Evolutionary conservation across 2,113 vertebrate species (phyloP).

Genomic region (Meleagris gallopavo): DNA sequence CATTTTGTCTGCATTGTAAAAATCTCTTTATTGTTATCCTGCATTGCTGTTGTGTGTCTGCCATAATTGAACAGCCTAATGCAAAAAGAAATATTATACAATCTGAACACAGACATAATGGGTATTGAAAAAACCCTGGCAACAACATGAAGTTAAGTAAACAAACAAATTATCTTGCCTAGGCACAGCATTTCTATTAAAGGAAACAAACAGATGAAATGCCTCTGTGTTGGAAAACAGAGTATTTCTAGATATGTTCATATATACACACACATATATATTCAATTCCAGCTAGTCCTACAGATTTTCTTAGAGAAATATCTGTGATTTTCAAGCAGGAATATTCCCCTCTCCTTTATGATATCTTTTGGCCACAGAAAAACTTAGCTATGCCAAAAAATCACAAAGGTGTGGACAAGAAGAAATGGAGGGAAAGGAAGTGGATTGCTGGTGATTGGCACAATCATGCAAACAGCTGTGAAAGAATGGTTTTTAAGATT

Average conservation of each 20-base stretch:
- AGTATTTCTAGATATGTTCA: not conserved
- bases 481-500: constrained; percentile 35
- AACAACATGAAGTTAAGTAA: constrained; percentile 42
- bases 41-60: not conserved
- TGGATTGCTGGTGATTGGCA: not conserved
- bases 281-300: not conserved
- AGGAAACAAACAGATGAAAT: not conserved
- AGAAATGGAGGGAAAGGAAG: not conserved
- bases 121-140: constrained; percentile 23
- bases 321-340: not conserved
- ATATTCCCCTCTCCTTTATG: constrained; percentile 8
- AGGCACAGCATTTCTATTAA: constrained; percentile 26
- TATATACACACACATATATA: not conserved
- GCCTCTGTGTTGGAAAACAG: constrained; percentile 2
- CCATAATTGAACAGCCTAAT: constrained; percentile 16
- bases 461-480: not conserved
- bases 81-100: constrained; percentile 51
- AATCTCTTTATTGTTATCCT: not conserved
- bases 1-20: not conserved
- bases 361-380: constrained; percentile 23
- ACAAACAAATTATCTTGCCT: constrained; percentile 11
- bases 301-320: not conserved
- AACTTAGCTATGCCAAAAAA: constrained; percentile 42
- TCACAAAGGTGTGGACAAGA: not conserved
- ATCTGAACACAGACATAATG: constrained; percentile 34